Evolutionary conservation across 2,888 invertebrate species (phyloP).

Genomic region (Dioctria rufipes): DNA sequence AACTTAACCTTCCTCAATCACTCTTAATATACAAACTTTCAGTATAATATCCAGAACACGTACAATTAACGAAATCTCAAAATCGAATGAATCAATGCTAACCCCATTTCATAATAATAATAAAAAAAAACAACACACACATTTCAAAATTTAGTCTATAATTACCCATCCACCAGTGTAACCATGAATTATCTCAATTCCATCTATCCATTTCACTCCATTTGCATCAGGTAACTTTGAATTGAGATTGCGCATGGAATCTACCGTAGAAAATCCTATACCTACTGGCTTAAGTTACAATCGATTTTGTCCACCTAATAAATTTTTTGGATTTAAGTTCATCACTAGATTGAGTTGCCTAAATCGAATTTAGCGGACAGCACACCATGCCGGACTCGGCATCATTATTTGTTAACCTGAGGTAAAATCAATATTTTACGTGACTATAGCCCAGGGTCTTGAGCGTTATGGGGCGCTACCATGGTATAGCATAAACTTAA

Average conservation of each 20-base stretch:
- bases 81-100: slow-evolving; percentile 15
- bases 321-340: slow-evolving; percentile 33
- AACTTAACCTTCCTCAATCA: too few relatives aligned
- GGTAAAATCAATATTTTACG: slow-evolving; percentile 42
- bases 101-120: slow-evolving; percentile 28
- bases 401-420: not conserved
- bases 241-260: too few relatives aligned
- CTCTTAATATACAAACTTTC: too few relatives aligned
- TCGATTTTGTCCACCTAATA: slow-evolving; percentile 45
- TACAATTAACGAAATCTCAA: slow-evolving; percentile 13
- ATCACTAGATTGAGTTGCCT: slow-evolving; percentile 38
- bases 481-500: not conserved
- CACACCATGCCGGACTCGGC: not conserved
- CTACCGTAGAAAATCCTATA: too few relatives aligned
- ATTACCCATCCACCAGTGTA: slow-evolving; percentile 13
- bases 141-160: slow-evolving; percentile 28
- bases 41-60: not conserved
- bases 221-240: too few relatives aligned
- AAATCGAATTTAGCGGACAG: slow-evolving; percentile 12
- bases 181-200: too few relatives aligned
- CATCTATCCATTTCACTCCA: too few relatives aligned
- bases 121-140: too few relatives aligned
- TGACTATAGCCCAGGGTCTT: slow-evolving; percentile 9
- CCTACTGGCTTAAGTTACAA: not conserved
- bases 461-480: slow-evolving; percentile 8